phyloP scores from a whole-genome alignment of 1,140 invertebrate species.

The Lutraria rhynchaena region DNA sequence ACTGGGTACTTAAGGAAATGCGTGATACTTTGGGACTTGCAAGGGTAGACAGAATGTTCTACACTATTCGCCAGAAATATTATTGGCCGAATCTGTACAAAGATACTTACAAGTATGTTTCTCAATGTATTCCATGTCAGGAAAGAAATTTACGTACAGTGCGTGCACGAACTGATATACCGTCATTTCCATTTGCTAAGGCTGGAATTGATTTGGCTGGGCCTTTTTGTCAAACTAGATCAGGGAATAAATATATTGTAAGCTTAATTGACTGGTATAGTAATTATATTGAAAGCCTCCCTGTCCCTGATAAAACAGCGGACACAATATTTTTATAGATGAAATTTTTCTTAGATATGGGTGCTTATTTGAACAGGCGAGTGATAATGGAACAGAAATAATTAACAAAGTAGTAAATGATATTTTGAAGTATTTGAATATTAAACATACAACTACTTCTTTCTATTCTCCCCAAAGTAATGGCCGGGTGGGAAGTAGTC shows the following conservation, averaged over 20 bases:
- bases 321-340: conserved; percentile 56
- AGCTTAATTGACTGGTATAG: conserved; percentile 48
- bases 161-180: conserved; percentile 54
- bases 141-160: conserved; percentile 9
- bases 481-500: conserved; percentile 28
- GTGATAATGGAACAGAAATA: conserved; percentile 63
- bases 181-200: conserved; percentile 49
- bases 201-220: conserved; percentile 59
- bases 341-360: conserved; percentile 62
- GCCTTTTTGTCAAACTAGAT: conserved; percentile 41
- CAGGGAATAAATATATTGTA: conserved; percentile 15
- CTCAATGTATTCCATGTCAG: conserved; percentile 57
- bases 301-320: conserved; percentile 35
- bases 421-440: conserved; percentile 32
- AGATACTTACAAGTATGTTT: conserved; percentile 29
- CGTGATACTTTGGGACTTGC: conserved; percentile 56
- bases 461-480: conserved; percentile 33
- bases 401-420: conserved; percentile 42
- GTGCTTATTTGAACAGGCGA: conserved; percentile 33
- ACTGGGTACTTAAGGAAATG: conserved; percentile 30
- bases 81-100: conserved; percentile 60
- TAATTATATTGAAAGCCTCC: conserved; percentile 47
- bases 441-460: conserved; percentile 49
- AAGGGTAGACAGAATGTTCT: conserved; percentile 51
- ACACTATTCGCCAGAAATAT: conserved; percentile 37